Base-by-base conservation (phyloP, 2,797 vertebrate genomes). In the Ptychobarbus kaznakovi region DNA sequence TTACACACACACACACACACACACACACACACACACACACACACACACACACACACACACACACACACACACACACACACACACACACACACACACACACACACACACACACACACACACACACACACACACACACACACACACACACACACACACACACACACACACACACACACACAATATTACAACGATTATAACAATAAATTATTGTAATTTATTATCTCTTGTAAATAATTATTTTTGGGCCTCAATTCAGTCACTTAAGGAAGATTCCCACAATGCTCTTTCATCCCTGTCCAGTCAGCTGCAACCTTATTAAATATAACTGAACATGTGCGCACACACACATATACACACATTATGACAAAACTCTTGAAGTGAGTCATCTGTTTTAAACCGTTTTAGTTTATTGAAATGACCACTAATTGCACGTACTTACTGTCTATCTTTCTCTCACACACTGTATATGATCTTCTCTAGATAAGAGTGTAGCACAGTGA, bases 401-500 rank as follows among this genome's bases (percentile, higher is more conserved):
- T 56, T 76, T 15, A n/a, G 12, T 56, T 56, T 76, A 15, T 7
- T 38, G 32, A 56, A 76, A 56, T n/a, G 2, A 35, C 46, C 46
- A 46, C 13, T 46, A 16, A 51, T 18, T 32, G 15, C 25, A 38
- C 22, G 40, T 76, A 22, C 51, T n/a, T 58, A n/a, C 7, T 40
- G 12, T 40, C 32, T 38, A 42, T 42, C 22, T 28, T 78, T 78
- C 15, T 63, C 56, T 79, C 22, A 61, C 35, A 79, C 58, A 80
- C n/a, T 66, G 78, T 80, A 66, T n/a, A 9, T 68, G 35, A 68
- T 80, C 28, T 80, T 32, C 6, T 4, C 13, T 12, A 66, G 78
- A 80, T 68, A 51, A 38, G 42, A 51, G 78, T 49, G 58, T 46
- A 46, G 25, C 77, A 35, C 63, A 38, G 78, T 68, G 25, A 25